Base-by-base conservation (phyloP, 2,888 invertebrate genomes). In the Agelastica alni region DNA sequence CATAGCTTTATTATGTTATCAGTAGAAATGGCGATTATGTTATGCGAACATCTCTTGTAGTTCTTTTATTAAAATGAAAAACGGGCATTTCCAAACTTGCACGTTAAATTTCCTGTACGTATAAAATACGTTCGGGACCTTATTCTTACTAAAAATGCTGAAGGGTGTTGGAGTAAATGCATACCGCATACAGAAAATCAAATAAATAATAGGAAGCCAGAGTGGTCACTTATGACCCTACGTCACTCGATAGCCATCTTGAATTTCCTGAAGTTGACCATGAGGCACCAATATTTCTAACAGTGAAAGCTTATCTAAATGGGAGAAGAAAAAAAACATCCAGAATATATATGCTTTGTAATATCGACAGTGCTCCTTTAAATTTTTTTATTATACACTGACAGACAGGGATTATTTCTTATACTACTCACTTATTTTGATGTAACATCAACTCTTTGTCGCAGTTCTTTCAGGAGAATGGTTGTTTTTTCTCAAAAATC, bases 181-280 rank as follows among this genome's bases (percentile, higher is more conserved):
- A 68, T 66, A 69, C 61, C 55, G 62, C 61, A 51, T 56, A 58
- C 55, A 51, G 63, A 52, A 60, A 66, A 62, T 60, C 64, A 64
- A 67, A 69, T 70, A 69, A 70, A 71, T 71, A 71, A 70, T 69
- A 68, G 67, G 70, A 70, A 69, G 64, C 65, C 60, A 68, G n/a
- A n/a, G 68, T 70, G 72, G 71, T 67, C 72, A 69, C 67, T 63
- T 64, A 67, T 65, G 70, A 68, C 70, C 71, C 70, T 71, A 72
- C 70, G 70, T 73, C 68, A 73, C 58, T 54, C 65, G 76, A 76
- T 76, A 75, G 66, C 59, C 67, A 76, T 76, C 76, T 76, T 74
- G 75, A 75, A 76, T 76, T 76, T 76, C 76, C 76, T 70, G 69
- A 48, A 53, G 67, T 63, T 75, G 75, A 74, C 75, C 75, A 75